Percentiles rank a stretch among this genome's conserved stretches.
These are phyloP conservation scores for Eulemur albifrons DNA, from an alignment of 2,797 vertebrate species.

Conservation along the genomic window DNA sequence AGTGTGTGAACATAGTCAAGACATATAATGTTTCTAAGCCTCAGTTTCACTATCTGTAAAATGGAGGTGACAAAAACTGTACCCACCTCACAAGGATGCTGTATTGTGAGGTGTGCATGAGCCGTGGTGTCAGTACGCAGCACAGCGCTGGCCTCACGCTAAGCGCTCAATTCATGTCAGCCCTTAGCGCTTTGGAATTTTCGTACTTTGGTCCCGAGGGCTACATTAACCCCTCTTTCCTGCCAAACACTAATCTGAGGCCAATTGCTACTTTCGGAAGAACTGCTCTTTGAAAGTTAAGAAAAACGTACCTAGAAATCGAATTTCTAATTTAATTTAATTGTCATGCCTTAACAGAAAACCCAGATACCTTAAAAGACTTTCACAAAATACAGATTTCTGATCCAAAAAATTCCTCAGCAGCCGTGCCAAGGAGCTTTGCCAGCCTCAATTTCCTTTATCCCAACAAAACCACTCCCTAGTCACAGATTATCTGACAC, in stretches of 20 bases:
- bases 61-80: background rate
- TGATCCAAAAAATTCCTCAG: background rate
- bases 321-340: slow-evolving; percentile 9
- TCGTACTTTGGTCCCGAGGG: background rate
- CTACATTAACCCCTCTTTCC: background rate
- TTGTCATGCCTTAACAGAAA: background rate
- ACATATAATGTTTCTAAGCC: background rate
- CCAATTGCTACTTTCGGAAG: background rate
- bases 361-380: background rate
- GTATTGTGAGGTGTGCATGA: background rate
- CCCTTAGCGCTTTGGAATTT: background rate
- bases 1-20: background rate
- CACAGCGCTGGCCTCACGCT: background rate
- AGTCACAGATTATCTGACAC: background rate
- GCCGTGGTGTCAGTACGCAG: accelerated
- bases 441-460: background rate
- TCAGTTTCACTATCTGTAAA: background rate
- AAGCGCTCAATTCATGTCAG: background rate
- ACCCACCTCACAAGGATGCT: background rate
- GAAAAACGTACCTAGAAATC: background rate
- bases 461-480: background rate
- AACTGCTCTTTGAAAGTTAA: background rate
- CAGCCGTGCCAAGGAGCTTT: background rate
- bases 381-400: background rate
- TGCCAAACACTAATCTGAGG: background rate